Conservation (phyloP, 2,888 invertebrate genomes). For the Dromius quadrimaculatus region DNA sequence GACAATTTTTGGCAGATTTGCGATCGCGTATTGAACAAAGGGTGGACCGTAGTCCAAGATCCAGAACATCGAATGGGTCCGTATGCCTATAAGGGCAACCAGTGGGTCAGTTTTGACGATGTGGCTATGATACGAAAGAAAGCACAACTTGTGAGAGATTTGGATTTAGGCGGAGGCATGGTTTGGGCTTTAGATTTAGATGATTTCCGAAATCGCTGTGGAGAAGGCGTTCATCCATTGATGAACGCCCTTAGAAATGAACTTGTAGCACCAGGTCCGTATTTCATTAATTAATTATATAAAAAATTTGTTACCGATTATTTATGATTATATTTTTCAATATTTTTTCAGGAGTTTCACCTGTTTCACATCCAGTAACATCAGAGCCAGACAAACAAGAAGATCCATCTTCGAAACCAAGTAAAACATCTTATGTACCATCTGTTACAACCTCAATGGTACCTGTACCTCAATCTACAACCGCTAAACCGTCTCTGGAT, state of each 20-base stretch:
- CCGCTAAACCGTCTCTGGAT: slow-evolving; percentile 54
- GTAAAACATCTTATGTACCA: slow-evolving; percentile 48
- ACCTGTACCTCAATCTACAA: slow-evolving; percentile 53
- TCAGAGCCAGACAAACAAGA: slow-evolving; percentile 28
- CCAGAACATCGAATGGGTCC: slow-evolving; percentile 85
- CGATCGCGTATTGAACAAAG: slow-evolving; percentile 80
- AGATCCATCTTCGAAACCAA: slow-evolving; percentile 43
- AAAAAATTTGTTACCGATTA: not conserved
- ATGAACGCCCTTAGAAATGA: slow-evolving; percentile 81
- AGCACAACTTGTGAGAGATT: slow-evolving; percentile 80
- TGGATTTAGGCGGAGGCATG: slow-evolving; percentile 89
- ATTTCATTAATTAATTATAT: slow-evolving; percentile 53
- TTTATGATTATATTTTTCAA: too few species aligned
- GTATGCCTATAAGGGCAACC: slow-evolving; percentile 86
- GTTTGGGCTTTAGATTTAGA: slow-evolving; percentile 92
- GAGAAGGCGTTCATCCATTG: slow-evolving; percentile 84
- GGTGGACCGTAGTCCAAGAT: slow-evolving; percentile 86
- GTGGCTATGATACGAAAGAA: slow-evolving; percentile 82
- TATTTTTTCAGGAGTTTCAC: not conserved
- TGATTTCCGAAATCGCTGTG: slow-evolving; percentile 85
- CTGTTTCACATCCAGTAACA: slow-evolving; percentile 35
- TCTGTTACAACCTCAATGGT: slow-evolving; percentile 52
- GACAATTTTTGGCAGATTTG: slow-evolving; percentile 74
- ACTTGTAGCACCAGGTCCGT: slow-evolving; percentile 69
- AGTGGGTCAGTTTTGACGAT: slow-evolving; percentile 94